These are phyloP conservation scores for Homalodisca vitripennis DNA, from an alignment of 1,140 invertebrate genomes.

Conservation along the genomic window DNA sequence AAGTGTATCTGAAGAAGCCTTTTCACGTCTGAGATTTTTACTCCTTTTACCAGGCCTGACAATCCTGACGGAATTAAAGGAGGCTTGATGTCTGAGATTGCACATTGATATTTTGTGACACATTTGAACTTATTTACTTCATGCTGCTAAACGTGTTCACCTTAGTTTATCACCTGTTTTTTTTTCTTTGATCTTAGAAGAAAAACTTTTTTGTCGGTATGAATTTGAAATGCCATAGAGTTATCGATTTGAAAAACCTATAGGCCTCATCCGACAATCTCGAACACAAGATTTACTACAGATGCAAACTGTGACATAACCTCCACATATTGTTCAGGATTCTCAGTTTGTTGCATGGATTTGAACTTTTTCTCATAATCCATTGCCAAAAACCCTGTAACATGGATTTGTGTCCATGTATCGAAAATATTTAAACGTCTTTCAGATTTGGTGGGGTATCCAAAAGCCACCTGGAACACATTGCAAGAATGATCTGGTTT, in stretches of 20 bases:
- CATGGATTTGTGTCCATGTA: background rate
- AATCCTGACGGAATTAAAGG: background rate
- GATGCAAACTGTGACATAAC: background rate
- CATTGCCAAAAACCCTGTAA: background rate
- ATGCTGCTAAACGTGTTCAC: constrained; percentile 9
- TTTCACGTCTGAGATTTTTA: background rate
- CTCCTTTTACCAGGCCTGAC: background rate
- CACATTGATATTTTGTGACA: background rate
- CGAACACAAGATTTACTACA: constrained; percentile 2
- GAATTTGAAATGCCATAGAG: constrained; percentile 1
- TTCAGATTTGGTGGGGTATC: constrained; percentile 3
- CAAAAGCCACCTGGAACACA: no score
- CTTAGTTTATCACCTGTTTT: background rate
- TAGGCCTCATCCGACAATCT: background rate
- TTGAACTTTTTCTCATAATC: constrained; percentile 8
- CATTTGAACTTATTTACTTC: background rate
- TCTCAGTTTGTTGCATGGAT: background rate
- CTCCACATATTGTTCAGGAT: background rate
- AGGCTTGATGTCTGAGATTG: constrained; percentile 2
- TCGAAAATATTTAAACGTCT: background rate
- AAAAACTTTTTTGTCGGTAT: constrained; percentile 13
- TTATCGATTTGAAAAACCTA: constrained; percentile 3
- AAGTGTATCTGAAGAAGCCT: constrained; percentile 6
- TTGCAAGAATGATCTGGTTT: background rate
- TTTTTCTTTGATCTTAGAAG: constrained; percentile 1